Evolutionary conservation across 2,888 invertebrate genomes (phyloP), one percentile per base, ranked within the genome.

Genomic region (Papilio elwesi): DNA sequence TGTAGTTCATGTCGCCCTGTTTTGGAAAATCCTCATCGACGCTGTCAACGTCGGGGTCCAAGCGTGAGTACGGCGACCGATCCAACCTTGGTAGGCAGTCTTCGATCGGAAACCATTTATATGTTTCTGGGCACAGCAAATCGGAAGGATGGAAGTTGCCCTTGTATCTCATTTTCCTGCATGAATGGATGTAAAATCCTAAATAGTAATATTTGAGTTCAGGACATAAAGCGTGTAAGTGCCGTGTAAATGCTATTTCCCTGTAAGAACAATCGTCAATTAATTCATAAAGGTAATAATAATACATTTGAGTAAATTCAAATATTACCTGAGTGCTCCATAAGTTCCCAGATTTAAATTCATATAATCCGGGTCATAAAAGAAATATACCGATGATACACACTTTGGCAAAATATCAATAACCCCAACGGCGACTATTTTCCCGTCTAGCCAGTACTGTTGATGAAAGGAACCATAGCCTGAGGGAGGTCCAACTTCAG

Each of bases 81-180:
- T 98, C 96, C 68, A 99, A 88, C 87, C 96, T 96, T 6, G 94
- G 94, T 64, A 96, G 85, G 83, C 96, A 97, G 74, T 96, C 93
- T 69, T 95, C 95, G 26, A 98, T 94, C 0, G 96, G 95, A 76
- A 96, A 95, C 99, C 99, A 99, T 57, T 95, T 94, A 84, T 97
- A 98, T 0, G 97, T 96, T 90, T 99, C 98, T 0, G 99, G 99
- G 85, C 99, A 99, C 0, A 98, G 92, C 55, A 99, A 93, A 85
- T 96, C 97, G 0, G 99, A 99, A 0, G 99, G 98, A n/a, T 86
- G 88, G 84, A 97, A 96, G 85, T 96, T 96, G 0, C 98, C 98
- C 93, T 99, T 99, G 92, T 99, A 99, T 74, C 97, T 95, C 99
- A 99, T 99, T 93, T 99, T 99, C 0, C 95, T 96, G 86, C 99